phyloP scores from a whole-genome alignment of 2,797 vertebrate species.

The Limnodromus scolopaceus region DNA sequence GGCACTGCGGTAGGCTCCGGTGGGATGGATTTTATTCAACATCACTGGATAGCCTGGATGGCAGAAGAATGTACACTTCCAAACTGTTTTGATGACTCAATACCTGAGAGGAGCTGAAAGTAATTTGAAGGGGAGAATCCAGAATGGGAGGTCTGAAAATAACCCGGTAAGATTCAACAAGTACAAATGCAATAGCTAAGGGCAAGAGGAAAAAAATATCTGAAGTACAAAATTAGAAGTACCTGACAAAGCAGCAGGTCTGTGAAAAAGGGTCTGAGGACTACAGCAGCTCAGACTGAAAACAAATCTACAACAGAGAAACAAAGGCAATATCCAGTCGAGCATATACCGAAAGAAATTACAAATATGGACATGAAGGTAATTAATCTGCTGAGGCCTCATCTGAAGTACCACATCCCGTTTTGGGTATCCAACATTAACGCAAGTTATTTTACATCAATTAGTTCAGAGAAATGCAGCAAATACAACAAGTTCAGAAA shows the following conservation, averaged over 20 bases:
- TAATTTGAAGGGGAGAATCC: background rate
- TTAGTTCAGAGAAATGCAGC: background rate
- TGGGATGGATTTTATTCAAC: background rate
- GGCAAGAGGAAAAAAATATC: background rate
- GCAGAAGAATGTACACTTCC: background rate
- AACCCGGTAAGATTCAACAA: background rate
- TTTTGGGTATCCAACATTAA: background rate
- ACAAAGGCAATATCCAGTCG: background rate
- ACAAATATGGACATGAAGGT: background rate
- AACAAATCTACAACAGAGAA: background rate
- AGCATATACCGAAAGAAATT: background rate
- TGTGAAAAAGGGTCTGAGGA: background rate
- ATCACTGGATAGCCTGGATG: background rate
- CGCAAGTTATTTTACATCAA: background rate
- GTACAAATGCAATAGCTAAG: background rate
- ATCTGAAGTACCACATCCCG: background rate
- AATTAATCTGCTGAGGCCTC: background rate
- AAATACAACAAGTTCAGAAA: background rate
- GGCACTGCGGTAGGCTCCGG: background rate
- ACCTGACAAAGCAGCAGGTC: background rate
- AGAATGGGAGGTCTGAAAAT: background rate
- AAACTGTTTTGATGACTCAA: background rate
- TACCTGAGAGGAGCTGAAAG: background rate
- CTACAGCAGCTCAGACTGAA: background rate
- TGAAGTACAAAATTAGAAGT: background rate